phyloP scores from a whole-genome alignment of 1,140 invertebrate genomes.

The Akabosia matsudoensis region DNA sequence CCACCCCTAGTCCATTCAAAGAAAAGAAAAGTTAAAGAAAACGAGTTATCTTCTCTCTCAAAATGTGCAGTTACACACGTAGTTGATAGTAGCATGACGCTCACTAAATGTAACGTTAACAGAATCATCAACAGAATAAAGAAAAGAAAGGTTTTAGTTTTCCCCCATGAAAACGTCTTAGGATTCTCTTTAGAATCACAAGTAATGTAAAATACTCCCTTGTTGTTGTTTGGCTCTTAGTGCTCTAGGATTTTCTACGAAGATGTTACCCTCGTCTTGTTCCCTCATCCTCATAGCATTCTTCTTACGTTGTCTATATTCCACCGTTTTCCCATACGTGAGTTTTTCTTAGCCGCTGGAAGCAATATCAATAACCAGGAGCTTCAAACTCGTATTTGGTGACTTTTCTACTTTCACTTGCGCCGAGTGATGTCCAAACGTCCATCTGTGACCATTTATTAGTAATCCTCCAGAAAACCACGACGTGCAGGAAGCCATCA shows the following conservation, averaged over 20 bases:
- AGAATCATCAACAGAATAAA: background rate
- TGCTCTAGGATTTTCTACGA: background rate
- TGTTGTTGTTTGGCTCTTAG: background rate
- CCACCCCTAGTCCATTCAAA: background rate
- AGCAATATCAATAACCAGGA: constrained; percentile 20
- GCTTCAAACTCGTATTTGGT: background rate
- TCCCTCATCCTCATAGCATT: background rate
- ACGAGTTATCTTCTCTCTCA: no score
- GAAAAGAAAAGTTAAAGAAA: background rate
- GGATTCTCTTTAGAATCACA: constrained; percentile 21
- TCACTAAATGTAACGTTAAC: no score
- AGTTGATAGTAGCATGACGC: no score
- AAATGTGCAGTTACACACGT: no score
- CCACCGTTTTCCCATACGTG: no score
- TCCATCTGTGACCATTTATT: constrained; percentile 23
- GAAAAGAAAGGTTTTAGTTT: background rate
- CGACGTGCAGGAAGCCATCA: background rate
- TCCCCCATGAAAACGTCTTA: background rate
- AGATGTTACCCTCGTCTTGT: background rate
- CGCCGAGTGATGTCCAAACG: constrained; percentile 11
- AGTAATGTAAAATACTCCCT: constrained; percentile 10
- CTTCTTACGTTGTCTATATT: background rate
- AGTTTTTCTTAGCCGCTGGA: no score
- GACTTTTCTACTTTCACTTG: background rate
- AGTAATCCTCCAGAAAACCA: constrained; percentile 4